Evolutionary conservation across 2,113 vertebrate genomes (phyloP), one percentile per base, ranked within the genome.

Genomic region (Vidua macroura): DNA sequence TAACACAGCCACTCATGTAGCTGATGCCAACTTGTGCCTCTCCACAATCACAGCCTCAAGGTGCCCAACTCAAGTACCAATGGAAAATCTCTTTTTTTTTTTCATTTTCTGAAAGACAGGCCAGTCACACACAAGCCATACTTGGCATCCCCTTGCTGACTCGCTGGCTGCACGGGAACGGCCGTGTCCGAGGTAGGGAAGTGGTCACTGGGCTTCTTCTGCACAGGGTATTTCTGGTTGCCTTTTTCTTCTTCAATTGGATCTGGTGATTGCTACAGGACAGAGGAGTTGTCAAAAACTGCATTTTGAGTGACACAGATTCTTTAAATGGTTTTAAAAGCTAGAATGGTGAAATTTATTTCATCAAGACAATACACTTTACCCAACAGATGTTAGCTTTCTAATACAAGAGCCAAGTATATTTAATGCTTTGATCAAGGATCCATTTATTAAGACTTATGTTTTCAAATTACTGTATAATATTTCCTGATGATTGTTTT

Each of bases 101-200:
- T 5, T 2, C 3, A 9, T 74, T 87, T 64, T 41, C 56, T 33
- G 44, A 37, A 21, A 52, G 39, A 51, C 31, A 87, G 59, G 24
- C n/a, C 37, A 70, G 46, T 23, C 77, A n/a, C 58, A 93, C 72
- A 39, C 11, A 58, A 21, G 3, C 94, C 94, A 17, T 98, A 99
- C 99, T 95, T 99, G 37, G 97, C 96, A 95, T 99, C 99, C 6
- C 97, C 95, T 28, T 98, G 98, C 94, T 98, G 39, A 96, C 96
- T 92, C 31, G 97, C 44, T 55, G 86, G 46, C 85, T 98, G 95
- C 66, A 73, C 20, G 0, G 90, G 13, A 4, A 84, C 33, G 0
- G 48, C 33, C 0, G 74, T 66, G 30, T 98, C 98, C 0, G 66
- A 96, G 41, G 89, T 37, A 22, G 93, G 30, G 3, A 94, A 75